Percentiles rank a stretch among this genome's conserved stretches.
Conservation (phyloP, 30 jellyfish, hydroid and myxozoan genomes). For the Morbakka virulenta region DNA sequence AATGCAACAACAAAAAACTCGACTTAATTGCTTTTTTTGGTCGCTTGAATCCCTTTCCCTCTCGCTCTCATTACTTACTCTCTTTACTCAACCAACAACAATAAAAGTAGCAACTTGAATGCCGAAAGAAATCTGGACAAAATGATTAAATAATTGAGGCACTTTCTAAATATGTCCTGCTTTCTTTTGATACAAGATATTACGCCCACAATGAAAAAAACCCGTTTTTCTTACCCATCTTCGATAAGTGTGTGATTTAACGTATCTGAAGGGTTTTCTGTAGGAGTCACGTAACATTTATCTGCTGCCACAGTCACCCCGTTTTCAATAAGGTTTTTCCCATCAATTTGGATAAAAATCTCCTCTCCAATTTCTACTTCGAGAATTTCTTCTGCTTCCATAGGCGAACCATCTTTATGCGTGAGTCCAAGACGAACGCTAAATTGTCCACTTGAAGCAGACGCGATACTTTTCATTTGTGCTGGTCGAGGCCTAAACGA, state of each 20-base stretch:
- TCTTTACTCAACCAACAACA: too few species aligned
- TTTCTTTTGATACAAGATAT: background rate
- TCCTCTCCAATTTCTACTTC: constrained; percentile 32
- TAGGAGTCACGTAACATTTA: constrained; percentile 50
- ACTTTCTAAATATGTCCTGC: too few species aligned
- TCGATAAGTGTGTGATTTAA: constrained; percentile 6
- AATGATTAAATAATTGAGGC: too few species aligned
- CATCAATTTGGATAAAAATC: constrained; percentile 32
- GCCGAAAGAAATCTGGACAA: too few species aligned
- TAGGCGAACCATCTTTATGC: constrained; percentile 11
- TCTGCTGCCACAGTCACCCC: constrained; percentile 17
- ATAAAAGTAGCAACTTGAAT: too few species aligned
- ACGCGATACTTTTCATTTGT: background rate
- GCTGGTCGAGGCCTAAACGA: too few species aligned
- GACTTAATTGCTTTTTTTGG: too few species aligned
- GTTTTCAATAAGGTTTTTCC: constrained; percentile 17
- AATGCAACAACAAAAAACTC: too few species aligned
- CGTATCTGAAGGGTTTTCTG: constrained; percentile 17
- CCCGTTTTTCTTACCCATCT: constrained; percentile 13
- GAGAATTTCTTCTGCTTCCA: constrained; percentile 1
- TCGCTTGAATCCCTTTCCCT: too few species aligned
- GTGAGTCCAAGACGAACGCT: constrained; percentile 22
- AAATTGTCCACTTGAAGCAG: too few species aligned
- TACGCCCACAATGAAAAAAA: too few species aligned
- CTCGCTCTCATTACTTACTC: too few species aligned